Conservation (phyloP, 2,797 vertebrate genomes). For the Caiman crocodilus region DNA sequence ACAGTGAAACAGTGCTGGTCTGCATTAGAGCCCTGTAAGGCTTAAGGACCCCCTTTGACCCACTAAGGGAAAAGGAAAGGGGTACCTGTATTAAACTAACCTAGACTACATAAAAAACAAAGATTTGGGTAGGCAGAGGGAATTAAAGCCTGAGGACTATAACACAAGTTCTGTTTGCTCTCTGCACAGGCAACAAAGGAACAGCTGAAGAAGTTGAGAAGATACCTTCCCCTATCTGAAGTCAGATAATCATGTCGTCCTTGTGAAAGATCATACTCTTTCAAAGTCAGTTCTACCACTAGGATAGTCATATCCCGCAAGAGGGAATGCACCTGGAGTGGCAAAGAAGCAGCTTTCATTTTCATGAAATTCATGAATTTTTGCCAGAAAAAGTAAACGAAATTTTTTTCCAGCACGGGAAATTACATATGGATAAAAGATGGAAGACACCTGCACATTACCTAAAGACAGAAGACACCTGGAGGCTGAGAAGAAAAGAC, state of each 20-base stretch:
- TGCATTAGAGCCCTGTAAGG: background rate
- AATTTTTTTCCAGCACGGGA: background rate
- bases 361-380: background rate
- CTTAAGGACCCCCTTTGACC: background rate
- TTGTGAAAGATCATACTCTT: background rate
- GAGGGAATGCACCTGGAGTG: background rate
- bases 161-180: background rate
- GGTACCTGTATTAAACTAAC: background rate
- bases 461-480: background rate
- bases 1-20: background rate
- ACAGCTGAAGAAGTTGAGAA: background rate
- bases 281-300: background rate
- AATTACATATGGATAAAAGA: background rate
- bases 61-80: background rate
- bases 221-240: background rate
- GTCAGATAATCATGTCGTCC: background rate
- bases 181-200: background rate
- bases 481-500: background rate
- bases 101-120: background rate
- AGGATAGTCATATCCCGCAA: background rate
- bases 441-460: background rate
- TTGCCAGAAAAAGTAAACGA: background rate
- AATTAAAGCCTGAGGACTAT: background rate
- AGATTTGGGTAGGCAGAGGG: background rate
- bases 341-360: background rate